Base-by-base conservation (phyloP, 2,797 vertebrate genomes). In the Phalloptychus januarius region DNA sequence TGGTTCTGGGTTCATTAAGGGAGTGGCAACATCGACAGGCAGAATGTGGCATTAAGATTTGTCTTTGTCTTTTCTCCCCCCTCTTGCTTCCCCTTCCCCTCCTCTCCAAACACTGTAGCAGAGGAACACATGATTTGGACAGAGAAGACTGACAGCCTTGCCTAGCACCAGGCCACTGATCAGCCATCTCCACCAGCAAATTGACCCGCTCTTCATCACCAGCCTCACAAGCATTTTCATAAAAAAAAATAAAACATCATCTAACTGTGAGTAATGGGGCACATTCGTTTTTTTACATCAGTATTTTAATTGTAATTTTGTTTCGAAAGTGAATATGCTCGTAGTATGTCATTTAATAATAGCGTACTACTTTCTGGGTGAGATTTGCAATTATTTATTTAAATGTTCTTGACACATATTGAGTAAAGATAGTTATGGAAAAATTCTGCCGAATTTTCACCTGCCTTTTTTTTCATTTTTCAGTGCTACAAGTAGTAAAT, bases 171-270 rank as follows among this genome's bases (percentile, higher is more conserved):
- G 92, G 94, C 92, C 93, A 92, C 89, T 88, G 91, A 93, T 92
- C 91, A 92, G 93, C 90, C 94, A 88, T 90, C 93, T 91, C 90
- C 93, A 94, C 91, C 93, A 94, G 91, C 94, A 94, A 92, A 89
- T 90, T 92, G 89, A 92, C 93, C 90, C 67, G 78, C 90, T 90
- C 85, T 90, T 91, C 90, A 93, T 93, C 92, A 93, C 92, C 94
- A 94, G 92, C 92, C 89, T 75, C 93, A 91, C 92, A 88, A 91
- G 86, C 91, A 91, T 90, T 90, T 91, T 88, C 79, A 77, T 86
- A 0, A 25, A 92, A 91, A 91, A 91, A 72, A 10, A 71, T 50
- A 92, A 91, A 91, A 91, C 93, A 86, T 94, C 93, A 93, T 94
- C 93, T 92, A 93, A 94, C 94, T 95, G 94, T 95, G 82, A 95